Percentiles rank a stretch among this genome's conserved stretches.
Conservation (phyloP, 1,140 invertebrate genomes). For the Drosophila lacteicornis region DNA sequence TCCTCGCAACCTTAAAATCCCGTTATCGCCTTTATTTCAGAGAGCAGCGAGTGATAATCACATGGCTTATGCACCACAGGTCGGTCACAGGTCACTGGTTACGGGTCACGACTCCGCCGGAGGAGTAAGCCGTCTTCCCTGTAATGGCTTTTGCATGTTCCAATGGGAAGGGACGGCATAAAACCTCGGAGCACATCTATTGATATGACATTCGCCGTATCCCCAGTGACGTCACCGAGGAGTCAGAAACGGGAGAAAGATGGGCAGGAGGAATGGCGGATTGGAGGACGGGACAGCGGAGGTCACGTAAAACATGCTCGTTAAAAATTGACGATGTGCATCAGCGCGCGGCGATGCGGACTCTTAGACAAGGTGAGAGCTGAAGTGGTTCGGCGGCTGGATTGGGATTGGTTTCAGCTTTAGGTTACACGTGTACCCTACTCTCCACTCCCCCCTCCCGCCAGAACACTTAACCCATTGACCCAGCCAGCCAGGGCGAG, state of each 20-base stretch:
- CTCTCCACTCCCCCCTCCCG: neutral
- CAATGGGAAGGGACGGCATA: neutral
- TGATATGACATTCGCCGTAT: conserved; percentile 40
- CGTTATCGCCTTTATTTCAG: neutral
- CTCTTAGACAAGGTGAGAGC: conserved; percentile 46
- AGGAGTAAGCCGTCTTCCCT: neutral
- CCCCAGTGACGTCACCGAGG: conserved; percentile 56
- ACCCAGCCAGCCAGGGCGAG: conserved; percentile 18
- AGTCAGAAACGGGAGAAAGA: neutral
- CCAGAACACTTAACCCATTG: conserved; percentile 61
- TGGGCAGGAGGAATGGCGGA: neutral
- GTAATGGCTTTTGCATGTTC: conserved; percentile 17
- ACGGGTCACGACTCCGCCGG: conserved; percentile 3
- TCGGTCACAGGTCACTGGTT: conserved; percentile 1
- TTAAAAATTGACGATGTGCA: conserved; percentile 82
- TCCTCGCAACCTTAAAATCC: neutral
- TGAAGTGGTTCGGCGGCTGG: neutral
- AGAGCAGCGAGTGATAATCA: conserved; percentile 1
- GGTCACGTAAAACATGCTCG: conserved; percentile 73
- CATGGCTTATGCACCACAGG: conserved; percentile 16
- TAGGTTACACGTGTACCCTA: conserved; percentile 6
- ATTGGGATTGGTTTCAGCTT: conserved; percentile 12
- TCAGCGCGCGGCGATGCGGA: conserved; percentile 66
- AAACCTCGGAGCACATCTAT: conserved; percentile 38
- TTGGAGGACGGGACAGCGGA: conserved; percentile 2